Percentiles rank a stretch among this genome's conserved stretches.
These are phyloP conservation scores for Sphinx pinastri DNA, from an alignment of 2,888 invertebrate genomes.

Conservation along the genomic window DNA sequence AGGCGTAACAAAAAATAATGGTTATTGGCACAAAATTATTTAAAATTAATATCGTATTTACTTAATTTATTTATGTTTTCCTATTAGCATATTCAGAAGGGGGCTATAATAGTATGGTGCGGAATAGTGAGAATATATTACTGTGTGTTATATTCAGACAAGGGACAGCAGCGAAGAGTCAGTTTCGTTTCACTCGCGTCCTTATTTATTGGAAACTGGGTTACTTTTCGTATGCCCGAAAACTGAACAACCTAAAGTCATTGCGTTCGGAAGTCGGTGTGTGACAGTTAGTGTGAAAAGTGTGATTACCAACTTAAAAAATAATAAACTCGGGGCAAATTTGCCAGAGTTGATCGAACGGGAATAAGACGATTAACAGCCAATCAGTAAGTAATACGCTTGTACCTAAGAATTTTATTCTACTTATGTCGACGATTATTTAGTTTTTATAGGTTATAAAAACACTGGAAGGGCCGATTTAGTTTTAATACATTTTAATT, in stretches of 20 bases:
- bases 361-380: not conserved
- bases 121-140: constrained; percentile 4
- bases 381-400: constrained; percentile 1
- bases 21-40: not conserved
- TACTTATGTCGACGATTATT: constrained; percentile 11
- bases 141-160: not conserved
- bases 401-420: constrained; percentile 6
- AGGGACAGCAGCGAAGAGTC: constrained; percentile 2
- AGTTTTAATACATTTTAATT: no score
- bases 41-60: not conserved
- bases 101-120: constrained; percentile 19
- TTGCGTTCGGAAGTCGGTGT: not conserved
- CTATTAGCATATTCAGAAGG: constrained; percentile 9
- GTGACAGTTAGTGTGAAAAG: not conserved
- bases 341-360: no score
- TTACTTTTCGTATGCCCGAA: constrained; percentile 11
- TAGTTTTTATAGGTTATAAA: not conserved
- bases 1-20: not conserved
- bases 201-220: constrained; percentile 6
- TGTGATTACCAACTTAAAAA: not conserved
- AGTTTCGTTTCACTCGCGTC: constrained; percentile 5
- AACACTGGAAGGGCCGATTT: not conserved
- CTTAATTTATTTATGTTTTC: not conserved
- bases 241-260: not conserved
- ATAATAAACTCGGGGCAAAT: not conserved